phyloP scores from a whole-genome alignment of 2,113 vertebrate genomes.

The Zosterops lateralis region DNA sequence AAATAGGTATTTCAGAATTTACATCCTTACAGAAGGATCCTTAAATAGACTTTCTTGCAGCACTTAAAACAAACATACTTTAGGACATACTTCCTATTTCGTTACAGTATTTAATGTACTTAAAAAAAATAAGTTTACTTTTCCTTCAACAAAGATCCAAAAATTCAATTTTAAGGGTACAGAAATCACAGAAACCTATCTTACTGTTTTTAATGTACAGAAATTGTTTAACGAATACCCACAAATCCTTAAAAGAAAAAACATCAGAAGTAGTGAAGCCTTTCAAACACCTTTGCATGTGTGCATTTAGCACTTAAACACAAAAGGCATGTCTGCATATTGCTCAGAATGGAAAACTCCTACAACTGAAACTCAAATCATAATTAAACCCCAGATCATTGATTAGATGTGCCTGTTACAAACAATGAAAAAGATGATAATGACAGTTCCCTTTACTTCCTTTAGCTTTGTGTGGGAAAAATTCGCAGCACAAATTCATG shows the following conservation, averaged over 20 bases:
- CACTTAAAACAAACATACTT: conserved; percentile 12
- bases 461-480: background rate
- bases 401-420: background rate
- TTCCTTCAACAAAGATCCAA: background rate
- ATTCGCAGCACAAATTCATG: background rate
- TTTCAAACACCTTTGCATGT: background rate
- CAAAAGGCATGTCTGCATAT: background rate
- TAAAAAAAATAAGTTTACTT: background rate
- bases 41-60: conserved; percentile 32
- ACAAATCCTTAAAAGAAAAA: background rate
- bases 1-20: conserved; percentile 42
- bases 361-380: background rate
- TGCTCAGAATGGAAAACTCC: background rate
- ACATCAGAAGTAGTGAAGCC: background rate
- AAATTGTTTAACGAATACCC: background rate
- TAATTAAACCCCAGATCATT: background rate
- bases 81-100: conserved; percentile 23
- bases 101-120: background rate
- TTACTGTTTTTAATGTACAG: background rate
- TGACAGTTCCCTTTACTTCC: background rate
- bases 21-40: conserved; percentile 28
- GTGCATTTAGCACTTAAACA: background rate
- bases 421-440: background rate
- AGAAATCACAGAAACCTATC: background rate
- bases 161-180: background rate